Evolutionary conservation across 2,113 vertebrate genomes (phyloP).

Genomic region (Acanthisitta chloris): DNA sequence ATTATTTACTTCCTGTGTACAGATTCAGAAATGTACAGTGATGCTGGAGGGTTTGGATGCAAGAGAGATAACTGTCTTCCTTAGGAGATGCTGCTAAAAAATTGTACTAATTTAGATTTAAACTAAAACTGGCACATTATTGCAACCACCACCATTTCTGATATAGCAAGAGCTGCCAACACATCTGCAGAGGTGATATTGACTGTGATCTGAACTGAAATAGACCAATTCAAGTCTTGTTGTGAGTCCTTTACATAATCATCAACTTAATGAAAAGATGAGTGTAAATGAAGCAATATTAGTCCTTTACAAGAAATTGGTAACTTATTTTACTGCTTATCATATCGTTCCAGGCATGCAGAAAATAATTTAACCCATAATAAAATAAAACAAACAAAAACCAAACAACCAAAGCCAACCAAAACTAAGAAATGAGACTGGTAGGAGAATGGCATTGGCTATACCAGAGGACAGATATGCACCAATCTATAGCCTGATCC

Average conservation of each 20-base stretch:
- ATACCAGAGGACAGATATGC: accelerated
- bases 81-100: background rate
- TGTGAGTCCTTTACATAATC: background rate
- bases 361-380: background rate
- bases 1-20: too few relatives aligned
- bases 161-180: background rate
- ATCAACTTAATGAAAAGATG: background rate
- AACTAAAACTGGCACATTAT: background rate
- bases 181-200: background rate
- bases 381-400: background rate
- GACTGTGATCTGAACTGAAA: background rate
- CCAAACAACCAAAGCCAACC: background rate
- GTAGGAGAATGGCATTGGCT: background rate
- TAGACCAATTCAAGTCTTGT: background rate
- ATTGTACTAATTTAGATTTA: background rate
- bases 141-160: background rate
- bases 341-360: background rate
- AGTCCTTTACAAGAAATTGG: background rate
- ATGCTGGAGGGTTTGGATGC: background rate
- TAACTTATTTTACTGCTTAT: background rate
- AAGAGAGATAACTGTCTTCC: background rate
- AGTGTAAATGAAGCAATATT: background rate
- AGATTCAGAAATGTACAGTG: background rate
- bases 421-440: background rate
- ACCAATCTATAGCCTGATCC: accelerated